A percentile compares a stretch with the other conserved stretches of the same genome.
Evolutionary conservation across 2,888 invertebrate genomes (phyloP).

Genomic region (Sipunculus nudus): DNA sequence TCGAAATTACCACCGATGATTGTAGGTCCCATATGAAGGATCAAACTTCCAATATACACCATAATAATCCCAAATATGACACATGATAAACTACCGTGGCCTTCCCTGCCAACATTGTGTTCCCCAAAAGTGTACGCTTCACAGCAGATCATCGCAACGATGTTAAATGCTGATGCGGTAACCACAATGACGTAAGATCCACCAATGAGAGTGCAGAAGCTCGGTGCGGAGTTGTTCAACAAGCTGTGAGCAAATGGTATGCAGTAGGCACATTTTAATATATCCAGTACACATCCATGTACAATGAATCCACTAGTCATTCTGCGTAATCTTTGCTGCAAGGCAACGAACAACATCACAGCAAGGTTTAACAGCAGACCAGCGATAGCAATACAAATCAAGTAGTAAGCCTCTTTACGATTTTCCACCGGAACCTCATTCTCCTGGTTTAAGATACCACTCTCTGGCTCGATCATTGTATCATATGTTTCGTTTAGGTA

Average conservation of each 20-base stretch:
- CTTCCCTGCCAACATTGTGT: conserved; percentile 53
- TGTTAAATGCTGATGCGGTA: conserved; percentile 65
- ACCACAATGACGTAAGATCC: conserved; percentile 63
- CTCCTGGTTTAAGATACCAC: no score
- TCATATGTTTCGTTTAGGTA: no score
- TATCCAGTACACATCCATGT: conserved; percentile 63
- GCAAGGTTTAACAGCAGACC: conserved; percentile 60
- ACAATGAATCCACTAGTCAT: conserved; percentile 65
- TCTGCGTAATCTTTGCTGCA: conserved; percentile 52
- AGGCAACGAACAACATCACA: conserved; percentile 55
- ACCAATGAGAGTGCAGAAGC: conserved; percentile 60
- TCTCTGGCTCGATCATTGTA: no score
- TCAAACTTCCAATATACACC: conserved; percentile 64
- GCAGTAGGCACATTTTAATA: conserved; percentile 62
- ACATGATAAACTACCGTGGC: conserved; percentile 61
- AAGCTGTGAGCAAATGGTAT: conserved; percentile 63
- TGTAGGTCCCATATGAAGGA: conserved; percentile 66
- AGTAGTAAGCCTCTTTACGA: conserved; percentile 59
- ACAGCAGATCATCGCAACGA: conserved; percentile 66
- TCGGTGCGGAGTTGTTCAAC: conserved; percentile 51
- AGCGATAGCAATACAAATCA: conserved; percentile 58
- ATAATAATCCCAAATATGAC: conserved; percentile 63
- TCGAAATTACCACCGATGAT: conserved; percentile 65
- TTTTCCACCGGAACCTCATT: conserved; percentile 19
- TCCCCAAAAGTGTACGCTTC: conserved; percentile 66